Evolutionary conservation across 2,888 invertebrate genomes (phyloP), one percentile per base, ranked within the genome.

Genomic region (Zygaena filipendulae): DNA sequence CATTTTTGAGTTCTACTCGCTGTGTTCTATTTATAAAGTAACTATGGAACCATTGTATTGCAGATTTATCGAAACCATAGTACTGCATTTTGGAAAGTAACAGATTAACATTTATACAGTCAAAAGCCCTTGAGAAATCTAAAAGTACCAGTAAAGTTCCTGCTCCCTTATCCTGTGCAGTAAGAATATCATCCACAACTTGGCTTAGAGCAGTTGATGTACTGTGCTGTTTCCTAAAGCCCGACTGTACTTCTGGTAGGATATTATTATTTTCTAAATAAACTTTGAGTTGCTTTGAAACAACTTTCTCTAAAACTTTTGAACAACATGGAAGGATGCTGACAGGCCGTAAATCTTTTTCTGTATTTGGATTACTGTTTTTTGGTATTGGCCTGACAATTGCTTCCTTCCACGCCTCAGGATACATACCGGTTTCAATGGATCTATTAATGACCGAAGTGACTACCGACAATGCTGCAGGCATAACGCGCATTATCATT

Each of bases 271-370:
- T 6, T 10, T 22, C 24, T 4, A 23, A 3, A 20, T 21, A 35
- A 1, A 20, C 13, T 3, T 21, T 24, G 2, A 33, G 2, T 9
- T 35, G 33, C 3, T 6, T 4, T 10, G 24, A 20, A 1, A 3
- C 10, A 10, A 24, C 13, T n/a, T n/a, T 48, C 42, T 31, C 28
- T 52, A 31, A n/a, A 5, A 35, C 16, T 26, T 35, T 35, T 4
- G 28, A 35, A 9, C 28, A 10, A 11, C 27, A 31, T 10, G 35
- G 25, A 21, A 35, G 13, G 7, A 31, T 29, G 14, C 31, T 35
- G 20, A 31, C 31, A 2, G 35, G 35, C 9, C 26, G 14, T 8
- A 35, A 19, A 13, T 35, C 31, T 14, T 35, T 35, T n/a, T n/a
- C n/a, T n/a, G n/a, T n/a, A n/a, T n/a, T n/a, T n/a, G n/a, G n/a